Conservation (phyloP, 2,888 invertebrate species). For the Chrysolina oricalcia region DNA sequence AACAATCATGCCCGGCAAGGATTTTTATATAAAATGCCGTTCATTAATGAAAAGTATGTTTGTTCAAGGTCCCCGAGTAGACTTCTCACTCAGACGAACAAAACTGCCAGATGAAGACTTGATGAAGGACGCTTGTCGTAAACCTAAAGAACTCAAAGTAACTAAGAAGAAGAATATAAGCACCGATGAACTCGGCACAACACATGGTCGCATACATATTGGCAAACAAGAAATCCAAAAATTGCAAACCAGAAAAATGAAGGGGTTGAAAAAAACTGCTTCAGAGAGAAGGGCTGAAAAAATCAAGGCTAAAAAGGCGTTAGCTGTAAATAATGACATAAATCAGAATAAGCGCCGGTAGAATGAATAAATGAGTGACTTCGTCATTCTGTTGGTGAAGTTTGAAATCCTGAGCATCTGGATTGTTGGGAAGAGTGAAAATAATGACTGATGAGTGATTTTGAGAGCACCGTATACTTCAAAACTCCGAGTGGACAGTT, state of each 20-base stretch:
- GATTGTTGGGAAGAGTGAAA: not conserved
- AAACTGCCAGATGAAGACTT: slow-evolving; percentile 93
- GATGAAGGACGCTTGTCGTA: slow-evolving; percentile 86
- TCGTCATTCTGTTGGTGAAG: not conserved
- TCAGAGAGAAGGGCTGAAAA: slow-evolving; percentile 78
- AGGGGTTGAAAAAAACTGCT: slow-evolving; percentile 85
- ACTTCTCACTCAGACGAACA: slow-evolving; percentile 88
- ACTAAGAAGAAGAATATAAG: slow-evolving; percentile 94
- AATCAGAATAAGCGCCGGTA: slow-evolving; percentile 32
- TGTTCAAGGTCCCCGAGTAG: slow-evolving; percentile 85
- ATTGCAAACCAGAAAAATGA: slow-evolving; percentile 93
- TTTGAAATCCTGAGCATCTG: not conserved
- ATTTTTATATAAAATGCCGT: too few relatives aligned
- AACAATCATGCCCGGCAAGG: too few relatives aligned
- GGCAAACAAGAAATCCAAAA: slow-evolving; percentile 89
- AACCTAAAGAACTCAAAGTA: slow-evolving; percentile 85
- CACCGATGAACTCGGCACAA: slow-evolving; percentile 90
- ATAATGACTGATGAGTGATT: not conserved
- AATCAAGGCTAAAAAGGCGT: slow-evolving; percentile 63
- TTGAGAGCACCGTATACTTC: not conserved
- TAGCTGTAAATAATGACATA: slow-evolving; percentile 49
- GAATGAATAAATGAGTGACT: not conserved
- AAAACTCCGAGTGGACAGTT: not conserved
- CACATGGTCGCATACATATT: slow-evolving; percentile 93
- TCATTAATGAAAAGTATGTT: slow-evolving; percentile 3